phyloP scores from a whole-genome alignment of 1,140 invertebrate genomes.

The Eueides isabella region DNA sequence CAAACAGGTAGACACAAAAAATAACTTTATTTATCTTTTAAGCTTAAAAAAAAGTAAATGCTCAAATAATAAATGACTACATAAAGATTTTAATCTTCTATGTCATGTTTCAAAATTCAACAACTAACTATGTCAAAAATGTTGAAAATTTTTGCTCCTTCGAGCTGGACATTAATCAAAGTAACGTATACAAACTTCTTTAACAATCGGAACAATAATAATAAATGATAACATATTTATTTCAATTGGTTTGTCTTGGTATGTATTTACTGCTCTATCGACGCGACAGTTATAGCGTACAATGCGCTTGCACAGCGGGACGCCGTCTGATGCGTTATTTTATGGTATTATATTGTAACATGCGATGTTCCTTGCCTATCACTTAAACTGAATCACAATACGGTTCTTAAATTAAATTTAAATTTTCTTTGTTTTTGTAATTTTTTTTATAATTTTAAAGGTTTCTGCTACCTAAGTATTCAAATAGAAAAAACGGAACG shows the following conservation, averaged over 20 bases:
- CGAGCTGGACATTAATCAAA: neutral
- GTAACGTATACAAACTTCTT: slow-evolving; percentile 19
- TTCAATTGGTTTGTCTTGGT: slow-evolving; percentile 29
- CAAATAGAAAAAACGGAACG: no score
- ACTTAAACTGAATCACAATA: neutral
- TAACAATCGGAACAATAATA: slow-evolving; percentile 42
- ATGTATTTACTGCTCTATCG: slow-evolving; percentile 52
- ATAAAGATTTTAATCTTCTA: neutral
- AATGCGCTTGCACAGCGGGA: slow-evolving; percentile 52
- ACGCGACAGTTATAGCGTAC: slow-evolving; percentile 51
- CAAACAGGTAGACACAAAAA: no score
- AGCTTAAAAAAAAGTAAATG: neutral
- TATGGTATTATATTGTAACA: slow-evolving; percentile 9
- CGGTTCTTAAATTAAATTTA: neutral
- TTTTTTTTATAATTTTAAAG: neutral
- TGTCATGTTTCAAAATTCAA: neutral
- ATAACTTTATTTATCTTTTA: no score
- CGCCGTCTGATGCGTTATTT: slow-evolving; percentile 31
- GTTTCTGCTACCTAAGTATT: no score
- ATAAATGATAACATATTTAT: slow-evolving; percentile 50
- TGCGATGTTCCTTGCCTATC: neutral
- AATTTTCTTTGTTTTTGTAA: neutral
- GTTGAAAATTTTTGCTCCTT: slow-evolving; percentile 4
- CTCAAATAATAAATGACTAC: neutral
- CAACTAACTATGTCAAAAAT: neutral